Conservation (phyloP, 2,888 invertebrate genomes). For the Hydrotaea cyrtoneurina region DNA sequence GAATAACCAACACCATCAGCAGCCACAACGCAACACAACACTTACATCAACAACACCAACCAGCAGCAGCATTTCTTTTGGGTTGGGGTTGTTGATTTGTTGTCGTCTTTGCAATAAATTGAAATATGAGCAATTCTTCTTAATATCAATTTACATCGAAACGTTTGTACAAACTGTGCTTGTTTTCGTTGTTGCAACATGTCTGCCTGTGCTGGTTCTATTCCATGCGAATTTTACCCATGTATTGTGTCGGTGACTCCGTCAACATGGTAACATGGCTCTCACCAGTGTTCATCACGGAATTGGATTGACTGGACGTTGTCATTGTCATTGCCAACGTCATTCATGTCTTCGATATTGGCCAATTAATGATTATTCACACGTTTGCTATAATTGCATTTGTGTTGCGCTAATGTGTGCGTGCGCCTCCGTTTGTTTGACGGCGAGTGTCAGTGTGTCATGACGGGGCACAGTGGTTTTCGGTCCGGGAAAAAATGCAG, state of each 20-base stretch:
- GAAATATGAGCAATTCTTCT: constrained; percentile 22
- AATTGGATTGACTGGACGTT: not conserved
- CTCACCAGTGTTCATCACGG: not conserved
- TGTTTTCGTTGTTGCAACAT: not conserved
- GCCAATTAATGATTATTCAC: constrained; percentile 30
- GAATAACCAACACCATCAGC: constrained; percentile 18
- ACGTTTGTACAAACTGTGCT: not conserved
- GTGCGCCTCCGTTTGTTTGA: not conserved
- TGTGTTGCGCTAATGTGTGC: not conserved
- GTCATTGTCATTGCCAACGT: not conserved
- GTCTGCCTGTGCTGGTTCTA: not conserved
- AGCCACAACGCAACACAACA: not conserved
- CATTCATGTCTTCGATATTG: not conserved
- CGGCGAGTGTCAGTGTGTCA: not conserved
- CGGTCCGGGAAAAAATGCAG: not conserved
- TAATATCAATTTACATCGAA: constrained; percentile 12
- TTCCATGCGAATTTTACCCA: constrained; percentile 1
- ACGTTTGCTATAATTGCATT: constrained; percentile 44
- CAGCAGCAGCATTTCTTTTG: not conserved
- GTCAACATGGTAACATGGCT: not conserved
- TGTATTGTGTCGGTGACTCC: not conserved
- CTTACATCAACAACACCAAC: not conserved
- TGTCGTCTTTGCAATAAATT: constrained; percentile 18
- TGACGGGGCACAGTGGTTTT: not conserved
- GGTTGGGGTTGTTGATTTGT: not conserved